phyloP scores from a whole-genome alignment of 2,113 vertebrate species.

The Ictalurus punctatus region DNA sequence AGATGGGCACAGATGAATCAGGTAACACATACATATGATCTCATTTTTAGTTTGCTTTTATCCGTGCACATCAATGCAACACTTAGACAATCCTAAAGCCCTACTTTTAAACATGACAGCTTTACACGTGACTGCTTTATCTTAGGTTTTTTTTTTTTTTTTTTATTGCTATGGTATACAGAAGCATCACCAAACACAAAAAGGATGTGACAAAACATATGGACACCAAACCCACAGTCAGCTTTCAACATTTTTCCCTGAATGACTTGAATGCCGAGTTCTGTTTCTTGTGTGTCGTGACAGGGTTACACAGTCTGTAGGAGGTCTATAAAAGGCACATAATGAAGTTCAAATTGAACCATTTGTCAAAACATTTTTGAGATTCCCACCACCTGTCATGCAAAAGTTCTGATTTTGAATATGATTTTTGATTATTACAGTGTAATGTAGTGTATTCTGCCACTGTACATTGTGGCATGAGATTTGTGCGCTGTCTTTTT shows the following conservation, averaged over 20 bases:
- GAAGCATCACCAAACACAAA: not conserved
- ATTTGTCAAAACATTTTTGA: not conserved
- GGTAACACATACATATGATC: conserved; percentile 69
- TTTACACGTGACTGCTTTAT: not conserved
- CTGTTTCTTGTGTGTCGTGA: not conserved
- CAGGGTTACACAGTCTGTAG: conserved; percentile 13
- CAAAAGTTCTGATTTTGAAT: not conserved
- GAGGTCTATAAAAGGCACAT: not conserved
- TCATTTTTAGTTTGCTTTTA: not conserved
- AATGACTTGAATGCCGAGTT: not conserved
- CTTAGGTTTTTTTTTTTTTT: not conserved
- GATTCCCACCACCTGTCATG: not conserved
- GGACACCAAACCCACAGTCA: not conserved
- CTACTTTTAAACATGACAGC: not conserved
- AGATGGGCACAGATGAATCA: conserved; percentile 98
- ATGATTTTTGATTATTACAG: conserved; percentile 5
- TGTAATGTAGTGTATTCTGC: not conserved
- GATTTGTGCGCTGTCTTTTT: not conserved
- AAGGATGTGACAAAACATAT: not conserved
- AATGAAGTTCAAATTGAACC: not conserved
- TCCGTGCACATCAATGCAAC: not conserved
- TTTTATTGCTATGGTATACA: not conserved
- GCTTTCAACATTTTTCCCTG: not conserved
- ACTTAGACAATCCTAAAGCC: not conserved
- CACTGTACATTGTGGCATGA: not conserved